Evolutionary conservation across 2,113 vertebrate genomes (phyloP).

Genomic region (Baryphthengus martii): DNA sequence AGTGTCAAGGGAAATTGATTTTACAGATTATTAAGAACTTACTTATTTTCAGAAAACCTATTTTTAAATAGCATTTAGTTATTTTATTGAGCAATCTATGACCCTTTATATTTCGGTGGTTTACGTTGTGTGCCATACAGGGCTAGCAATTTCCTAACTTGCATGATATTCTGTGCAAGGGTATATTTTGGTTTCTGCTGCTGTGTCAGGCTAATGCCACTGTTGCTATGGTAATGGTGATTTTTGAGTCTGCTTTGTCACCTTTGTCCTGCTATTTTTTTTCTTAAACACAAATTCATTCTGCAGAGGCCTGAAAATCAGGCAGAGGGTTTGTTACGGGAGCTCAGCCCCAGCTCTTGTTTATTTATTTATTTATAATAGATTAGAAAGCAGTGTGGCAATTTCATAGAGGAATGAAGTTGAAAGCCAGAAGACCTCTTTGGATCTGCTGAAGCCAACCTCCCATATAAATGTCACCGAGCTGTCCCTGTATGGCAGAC

Average conservation of each 20-base stretch:
- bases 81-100: slow-evolving; percentile 26
- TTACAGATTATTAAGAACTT: not conserved
- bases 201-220: slow-evolving; percentile 73
- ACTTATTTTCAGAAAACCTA: not conserved
- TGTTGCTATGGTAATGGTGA: slow-evolving; percentile 75
- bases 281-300: slow-evolving; percentile 47
- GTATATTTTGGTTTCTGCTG: slow-evolving; percentile 65
- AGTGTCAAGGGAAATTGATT: not conserved
- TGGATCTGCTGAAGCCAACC: not conserved
- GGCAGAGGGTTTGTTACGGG: slow-evolving; percentile 27
- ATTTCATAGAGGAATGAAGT: slow-evolving; percentile 60
- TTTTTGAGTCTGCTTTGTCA: slow-evolving; percentile 76
- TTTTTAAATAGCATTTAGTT: slow-evolving; percentile 10
- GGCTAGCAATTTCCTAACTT: slow-evolving; percentile 58
- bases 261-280: slow-evolving; percentile 69
- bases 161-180: slow-evolving; percentile 47
- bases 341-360: slow-evolving; percentile 30
- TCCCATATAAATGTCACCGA: not conserved
- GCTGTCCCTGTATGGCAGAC: not conserved
- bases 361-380: slow-evolving; percentile 48
- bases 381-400: not conserved
- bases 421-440: not conserved
- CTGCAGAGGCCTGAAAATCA: slow-evolving; percentile 41
- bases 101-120: slow-evolving; percentile 19
- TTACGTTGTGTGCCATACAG: not conserved